These are phyloP conservation scores for Heliothis peltigera DNA, from an alignment of 2,888 invertebrate genomes.

Conservation along the genomic window DNA sequence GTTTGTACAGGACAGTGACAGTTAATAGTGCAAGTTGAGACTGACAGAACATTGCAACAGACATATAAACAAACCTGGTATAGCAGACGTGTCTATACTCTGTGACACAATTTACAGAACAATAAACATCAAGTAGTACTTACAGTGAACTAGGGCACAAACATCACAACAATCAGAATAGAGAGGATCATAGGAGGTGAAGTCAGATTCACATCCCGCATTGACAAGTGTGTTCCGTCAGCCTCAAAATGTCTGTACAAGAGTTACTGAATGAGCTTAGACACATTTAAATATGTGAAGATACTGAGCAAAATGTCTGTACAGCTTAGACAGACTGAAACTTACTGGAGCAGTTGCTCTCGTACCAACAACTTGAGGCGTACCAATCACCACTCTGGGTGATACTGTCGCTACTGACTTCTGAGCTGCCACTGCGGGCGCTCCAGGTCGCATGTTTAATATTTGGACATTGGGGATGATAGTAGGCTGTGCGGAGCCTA, in stretches of 20 bases:
- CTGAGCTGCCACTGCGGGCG: constrained; percentile 92
- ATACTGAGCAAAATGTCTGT: constrained; percentile 62
- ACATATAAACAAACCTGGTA: constrained; percentile 65
- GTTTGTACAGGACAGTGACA: constrained; percentile 53
- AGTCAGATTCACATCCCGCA: constrained; percentile 50
- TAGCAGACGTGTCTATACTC: constrained; percentile 60
- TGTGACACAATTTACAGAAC: constrained; percentile 54
- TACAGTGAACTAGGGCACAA: constrained; percentile 34
- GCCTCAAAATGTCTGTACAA: constrained; percentile 66
- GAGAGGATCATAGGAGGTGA: constrained; percentile 49
- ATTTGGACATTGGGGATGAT: constrained; percentile 95
- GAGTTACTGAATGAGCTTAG: constrained; percentile 55
- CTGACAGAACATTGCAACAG: constrained; percentile 65
- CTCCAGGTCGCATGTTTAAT: constrained; percentile 94
- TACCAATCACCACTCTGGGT: constrained; percentile 95
- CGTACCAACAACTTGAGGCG: constrained; percentile 94
- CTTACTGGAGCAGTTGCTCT: constrained; percentile 95
- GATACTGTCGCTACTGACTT: constrained; percentile 94
- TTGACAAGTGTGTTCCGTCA: constrained; percentile 61
- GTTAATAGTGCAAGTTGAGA: constrained; percentile 63
- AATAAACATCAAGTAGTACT: constrained; percentile 41
- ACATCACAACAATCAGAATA: constrained; percentile 36
- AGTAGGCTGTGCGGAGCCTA: constrained; percentile 91
- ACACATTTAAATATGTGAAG: constrained; percentile 55
- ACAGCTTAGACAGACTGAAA: constrained; percentile 57